Base-by-base conservation (phyloP, 1,140 invertebrate species). In the Micrasema minimum region DNA sequence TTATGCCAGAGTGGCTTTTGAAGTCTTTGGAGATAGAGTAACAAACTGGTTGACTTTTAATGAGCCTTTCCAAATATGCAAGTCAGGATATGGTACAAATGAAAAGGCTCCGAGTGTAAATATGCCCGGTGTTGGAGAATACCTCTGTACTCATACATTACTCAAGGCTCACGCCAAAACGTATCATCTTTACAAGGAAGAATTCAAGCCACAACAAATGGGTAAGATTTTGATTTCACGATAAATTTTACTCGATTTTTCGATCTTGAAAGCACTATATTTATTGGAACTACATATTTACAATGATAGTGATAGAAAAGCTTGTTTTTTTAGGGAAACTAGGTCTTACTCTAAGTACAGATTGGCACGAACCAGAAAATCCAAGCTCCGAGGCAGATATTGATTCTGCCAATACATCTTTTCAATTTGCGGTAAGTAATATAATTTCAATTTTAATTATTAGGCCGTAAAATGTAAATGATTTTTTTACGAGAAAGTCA, bases 1-100 rank as follows among this genome's bases (percentile, higher is more conserved):
- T 72, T 89, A 85, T 72, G 86, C 87, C 0, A 77, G 80, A 37
- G 26, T 88, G 2, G 76, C 86, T 4, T 84, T 88, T 62, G 78
- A 82, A 43, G 78, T 80, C 72, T 86, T 85, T 66, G 87, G 87
- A 1, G 82, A 86, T 79, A 79, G 85, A 46, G 85, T 88, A 0
- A 85, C 83, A 71, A 67, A 80, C 50, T 90, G 88, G 87, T 84
- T 86, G 2, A 90, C 89, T 0, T 81, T 90, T 45, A 90, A 90
- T 76, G 88, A 90, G 78, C 87, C 88, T 1, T 81, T 80, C 75
- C 83, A 85, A 61, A 77, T 85, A 2, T 87, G 87, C 53, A 78
- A 82, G 72, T 78, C 80, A 23, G 84, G 80, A 37, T 86, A 87
- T 70, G 82, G 83, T 16, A 88, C 88, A 75, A 81, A 82, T 5